Evolutionary conservation across 2,888 invertebrate species (phyloP).

Genomic region (Phrixothrix hirtus): DNA sequence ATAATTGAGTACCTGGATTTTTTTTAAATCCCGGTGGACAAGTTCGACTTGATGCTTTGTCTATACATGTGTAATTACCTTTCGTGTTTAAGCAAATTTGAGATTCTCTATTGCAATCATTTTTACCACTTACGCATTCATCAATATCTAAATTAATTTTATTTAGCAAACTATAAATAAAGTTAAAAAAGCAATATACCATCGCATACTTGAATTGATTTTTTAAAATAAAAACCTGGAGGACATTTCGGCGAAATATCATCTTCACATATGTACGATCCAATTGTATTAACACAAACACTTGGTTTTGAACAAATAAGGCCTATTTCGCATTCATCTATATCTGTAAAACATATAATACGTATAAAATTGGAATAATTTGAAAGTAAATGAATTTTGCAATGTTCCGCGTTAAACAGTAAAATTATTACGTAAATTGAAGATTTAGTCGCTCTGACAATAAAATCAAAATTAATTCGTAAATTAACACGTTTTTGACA

Average conservation of each 20-base stretch:
- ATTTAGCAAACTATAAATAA: neutral
- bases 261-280: slow-evolving; percentile 51
- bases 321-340: slow-evolving; percentile 52
- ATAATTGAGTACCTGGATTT: slow-evolving; percentile 59
- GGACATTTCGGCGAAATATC: slow-evolving; percentile 47
- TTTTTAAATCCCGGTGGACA: slow-evolving; percentile 70
- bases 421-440: too few relatives aligned
- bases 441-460: too few relatives aligned
- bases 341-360: slow-evolving; percentile 45
- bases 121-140: slow-evolving; percentile 67
- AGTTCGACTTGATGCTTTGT: slow-evolving; percentile 63
- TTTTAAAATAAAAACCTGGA: slow-evolving; percentile 51
- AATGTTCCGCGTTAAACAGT: too few relatives aligned
- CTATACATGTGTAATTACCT: slow-evolving; percentile 71
- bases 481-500: too few relatives aligned
- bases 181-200: slow-evolving; percentile 33
- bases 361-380: too few relatives aligned
- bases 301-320: slow-evolving; percentile 48
- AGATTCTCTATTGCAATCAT: slow-evolving; percentile 68
- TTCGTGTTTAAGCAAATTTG: slow-evolving; percentile 73
- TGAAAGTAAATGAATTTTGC: too few relatives aligned
- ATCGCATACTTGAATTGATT: slow-evolving; percentile 48
- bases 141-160: slow-evolving; percentile 69
- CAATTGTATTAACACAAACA: slow-evolving; percentile 51
- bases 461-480: too few relatives aligned